These are phyloP conservation scores for Eulithis prunata DNA, from an alignment of 2,888 invertebrate species.

Conservation along the genomic window DNA sequence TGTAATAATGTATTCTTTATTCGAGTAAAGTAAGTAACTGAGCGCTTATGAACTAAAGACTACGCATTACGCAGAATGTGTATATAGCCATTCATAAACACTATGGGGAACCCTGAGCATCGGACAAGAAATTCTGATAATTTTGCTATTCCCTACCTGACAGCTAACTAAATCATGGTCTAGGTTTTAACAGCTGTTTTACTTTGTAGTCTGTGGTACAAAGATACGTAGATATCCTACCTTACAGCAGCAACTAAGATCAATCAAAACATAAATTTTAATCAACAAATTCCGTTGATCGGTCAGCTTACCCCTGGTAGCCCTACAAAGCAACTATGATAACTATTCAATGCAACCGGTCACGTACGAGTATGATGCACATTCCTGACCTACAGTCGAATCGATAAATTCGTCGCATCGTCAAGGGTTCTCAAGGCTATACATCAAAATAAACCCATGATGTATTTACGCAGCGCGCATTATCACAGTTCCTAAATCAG, in stretches of 20 bases:
- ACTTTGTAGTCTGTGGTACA: too few relatives aligned
- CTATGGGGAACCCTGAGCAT: too few relatives aligned
- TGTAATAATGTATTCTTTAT: too few relatives aligned
- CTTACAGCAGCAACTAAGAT: constrained; percentile 42
- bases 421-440: constrained; percentile 59
- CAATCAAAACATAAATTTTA: constrained; percentile 62
- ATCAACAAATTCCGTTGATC: constrained; percentile 65
- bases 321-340: constrained; percentile 68
- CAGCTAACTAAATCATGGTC: too few relatives aligned
- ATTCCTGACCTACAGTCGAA: constrained; percentile 55
- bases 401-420: constrained; percentile 35
- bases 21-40: too few relatives aligned
- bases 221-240: background rate
- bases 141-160: too few relatives aligned
- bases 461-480: constrained; percentile 82
- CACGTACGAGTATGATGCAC: constrained; percentile 35
- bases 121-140: too few relatives aligned
- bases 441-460: constrained; percentile 82
- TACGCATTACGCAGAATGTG: too few relatives aligned
- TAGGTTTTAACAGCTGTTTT: too few relatives aligned
- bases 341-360: constrained; percentile 59
- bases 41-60: too few relatives aligned
- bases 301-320: constrained; percentile 54
- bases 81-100: too few relatives aligned
- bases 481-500: constrained; percentile 84